These are phyloP conservation scores for Pachycephus smyrnensis DNA, from an alignment of 2,888 invertebrate species.

Conservation along the genomic window DNA sequence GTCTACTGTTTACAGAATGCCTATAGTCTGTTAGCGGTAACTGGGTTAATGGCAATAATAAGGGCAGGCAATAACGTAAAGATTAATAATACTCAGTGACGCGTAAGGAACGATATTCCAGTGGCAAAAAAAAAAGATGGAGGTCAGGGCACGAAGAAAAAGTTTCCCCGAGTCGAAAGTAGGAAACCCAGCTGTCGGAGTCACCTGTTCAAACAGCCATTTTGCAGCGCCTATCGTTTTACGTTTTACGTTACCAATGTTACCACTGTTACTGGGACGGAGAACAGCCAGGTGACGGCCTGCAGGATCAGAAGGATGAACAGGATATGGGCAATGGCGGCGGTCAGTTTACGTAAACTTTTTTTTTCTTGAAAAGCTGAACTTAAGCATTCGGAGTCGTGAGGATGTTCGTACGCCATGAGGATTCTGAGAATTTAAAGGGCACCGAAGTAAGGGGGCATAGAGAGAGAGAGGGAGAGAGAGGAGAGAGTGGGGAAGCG, in stretches of 20 bases:
- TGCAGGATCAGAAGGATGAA: not conserved
- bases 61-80: not conserved
- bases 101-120: not conserved
- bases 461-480: no score
- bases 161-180: conserved; percentile 33
- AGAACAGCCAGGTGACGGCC: not conserved
- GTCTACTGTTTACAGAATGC: not conserved
- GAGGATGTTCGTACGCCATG: no score
- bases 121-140: not conserved
- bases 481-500: no score
- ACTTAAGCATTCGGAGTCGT: not conserved
- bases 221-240: conserved; percentile 46
- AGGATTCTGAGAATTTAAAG: not conserved
- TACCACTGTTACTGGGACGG: not conserved
- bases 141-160: conserved; percentile 47
- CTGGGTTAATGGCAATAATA: not conserved
- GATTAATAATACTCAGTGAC: not conserved
- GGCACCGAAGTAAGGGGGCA: no score
- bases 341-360: not conserved
- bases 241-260: conserved; percentile 42
- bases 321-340: not conserved
- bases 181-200: conserved; percentile 56
- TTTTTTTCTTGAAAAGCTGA: not conserved
- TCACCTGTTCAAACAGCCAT: conserved; percentile 64
- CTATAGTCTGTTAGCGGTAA: not conserved